Evolutionary conservation across 2,888 invertebrate species (phyloP).

Genomic region (Agriopis marginaria): DNA sequence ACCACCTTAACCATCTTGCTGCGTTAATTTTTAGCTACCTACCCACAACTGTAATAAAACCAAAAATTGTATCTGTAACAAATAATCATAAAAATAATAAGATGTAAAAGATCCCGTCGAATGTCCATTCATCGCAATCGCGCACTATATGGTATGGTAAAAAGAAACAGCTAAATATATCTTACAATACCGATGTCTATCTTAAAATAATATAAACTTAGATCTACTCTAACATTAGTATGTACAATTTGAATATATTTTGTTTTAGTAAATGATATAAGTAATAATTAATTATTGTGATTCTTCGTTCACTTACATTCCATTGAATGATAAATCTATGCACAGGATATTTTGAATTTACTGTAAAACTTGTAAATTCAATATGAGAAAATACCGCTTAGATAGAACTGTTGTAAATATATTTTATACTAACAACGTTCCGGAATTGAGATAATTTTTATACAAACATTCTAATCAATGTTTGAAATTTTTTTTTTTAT

Average conservation of each 20-base stretch:
- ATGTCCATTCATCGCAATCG: constrained; percentile 31
- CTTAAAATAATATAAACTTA: constrained; percentile 72
- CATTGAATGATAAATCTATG: constrained; percentile 7
- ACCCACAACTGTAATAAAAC: too few species aligned
- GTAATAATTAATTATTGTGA: constrained; percentile 59
- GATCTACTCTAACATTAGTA: constrained; percentile 67
- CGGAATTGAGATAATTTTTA: too few species aligned
- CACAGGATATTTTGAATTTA: constrained; percentile 16
- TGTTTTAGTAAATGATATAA: constrained; percentile 55
- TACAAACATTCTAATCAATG: too few species aligned
- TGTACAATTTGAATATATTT: constrained; percentile 70
- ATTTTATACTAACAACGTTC: too few species aligned
- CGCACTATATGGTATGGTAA: constrained; percentile 65
- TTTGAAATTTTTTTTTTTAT: too few species aligned
- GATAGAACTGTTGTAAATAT: too few species aligned
- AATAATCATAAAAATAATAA: not conserved
- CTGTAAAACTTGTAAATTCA: not conserved
- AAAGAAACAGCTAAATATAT: constrained; percentile 76
- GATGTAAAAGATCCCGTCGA: not conserved
- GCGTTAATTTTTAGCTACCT: too few species aligned
- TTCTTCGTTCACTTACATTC: constrained; percentile 43
- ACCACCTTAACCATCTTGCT: too few species aligned
- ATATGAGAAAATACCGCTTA: not conserved
- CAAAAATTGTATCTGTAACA: too few species aligned
- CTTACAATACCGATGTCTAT: constrained; percentile 76